Evolutionary conservation across 1,140 invertebrate genomes (phyloP).

Genomic region (Drosophila mayri): DNA sequence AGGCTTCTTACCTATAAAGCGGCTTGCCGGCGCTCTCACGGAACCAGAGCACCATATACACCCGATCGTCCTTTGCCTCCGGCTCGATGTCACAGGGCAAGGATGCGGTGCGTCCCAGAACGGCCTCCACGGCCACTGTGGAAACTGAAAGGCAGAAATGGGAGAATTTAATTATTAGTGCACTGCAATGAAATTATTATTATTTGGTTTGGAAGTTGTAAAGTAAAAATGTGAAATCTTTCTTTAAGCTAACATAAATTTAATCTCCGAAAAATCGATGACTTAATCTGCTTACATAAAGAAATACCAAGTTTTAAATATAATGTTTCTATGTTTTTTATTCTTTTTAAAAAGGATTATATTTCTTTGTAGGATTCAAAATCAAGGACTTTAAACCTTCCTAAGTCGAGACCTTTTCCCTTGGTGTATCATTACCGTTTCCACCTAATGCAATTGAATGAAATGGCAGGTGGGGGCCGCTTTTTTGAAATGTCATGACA

Average conservation of each 20-base stretch:
- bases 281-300: neutral
- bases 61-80: conserved; percentile 91
- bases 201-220: neutral
- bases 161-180: conserved; percentile 25
- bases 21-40: conserved; percentile 92
- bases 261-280: rapidly evolving
- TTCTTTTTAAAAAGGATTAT: neutral
- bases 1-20: conserved; percentile 91
- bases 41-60: conserved; percentile 96
- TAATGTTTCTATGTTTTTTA: too few relatives aligned
- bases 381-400: neutral
- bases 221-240: neutral
- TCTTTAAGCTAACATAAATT: neutral
- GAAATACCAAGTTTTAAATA: too few relatives aligned
- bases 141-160: conserved; percentile 87
- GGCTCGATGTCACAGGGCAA: conserved; percentile 93
- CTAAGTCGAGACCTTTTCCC: neutral
- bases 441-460: conserved; percentile 43
- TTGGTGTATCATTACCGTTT: conserved; percentile 38
- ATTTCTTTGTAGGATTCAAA: neutral
- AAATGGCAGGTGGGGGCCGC: conserved; percentile 47
- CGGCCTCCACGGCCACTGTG: conserved; percentile 90
- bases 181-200: conserved; percentile 4
- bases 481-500: conserved; percentile 68
- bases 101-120: conserved; percentile 91